Percentiles rank a stretch among this genome's conserved stretches.
These are phyloP conservation scores for Sericinus montela DNA, from an alignment of 2,888 invertebrate species.

Conservation along the genomic window DNA sequence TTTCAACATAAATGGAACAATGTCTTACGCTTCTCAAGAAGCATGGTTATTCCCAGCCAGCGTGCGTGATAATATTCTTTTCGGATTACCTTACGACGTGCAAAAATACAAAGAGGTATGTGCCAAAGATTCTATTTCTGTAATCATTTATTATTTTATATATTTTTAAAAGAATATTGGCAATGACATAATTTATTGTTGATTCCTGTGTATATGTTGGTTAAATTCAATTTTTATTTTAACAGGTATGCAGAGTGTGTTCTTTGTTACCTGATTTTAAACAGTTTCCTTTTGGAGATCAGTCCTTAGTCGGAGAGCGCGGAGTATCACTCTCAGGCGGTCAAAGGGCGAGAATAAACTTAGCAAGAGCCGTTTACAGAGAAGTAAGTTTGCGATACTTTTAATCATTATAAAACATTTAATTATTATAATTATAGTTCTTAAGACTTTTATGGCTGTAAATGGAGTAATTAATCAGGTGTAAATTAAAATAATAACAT, in stretches of 20 bases:
- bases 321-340: slow-evolving; percentile 91
- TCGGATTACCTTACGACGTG: slow-evolving; percentile 83
- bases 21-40: slow-evolving; percentile 90
- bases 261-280: slow-evolving; percentile 84
- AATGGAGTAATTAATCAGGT: too few species aligned
- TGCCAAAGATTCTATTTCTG: too few species aligned
- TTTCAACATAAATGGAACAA: slow-evolving; percentile 79
- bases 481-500: too few species aligned
- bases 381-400: slow-evolving; percentile 70
- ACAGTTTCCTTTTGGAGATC: slow-evolving; percentile 86
- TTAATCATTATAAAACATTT: background rate
- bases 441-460: too few species aligned
- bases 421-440: background rate
- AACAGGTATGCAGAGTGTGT: slow-evolving; percentile 81
- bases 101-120: slow-evolving; percentile 81
- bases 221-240: slow-evolving; percentile 8
- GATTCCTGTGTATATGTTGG: too few species aligned
- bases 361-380: slow-evolving; percentile 87
- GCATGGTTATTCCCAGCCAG: slow-evolving; percentile 90
- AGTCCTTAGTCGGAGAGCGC: slow-evolving; percentile 89
- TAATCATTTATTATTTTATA: too few species aligned
- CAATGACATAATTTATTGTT: too few species aligned
- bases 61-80: slow-evolving; percentile 90
- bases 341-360: slow-evolving; percentile 89
- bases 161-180: too few species aligned